Evolutionary conservation across 2,113 vertebrate species (phyloP).

Genomic region (Elgaria multicarinata): DNA sequence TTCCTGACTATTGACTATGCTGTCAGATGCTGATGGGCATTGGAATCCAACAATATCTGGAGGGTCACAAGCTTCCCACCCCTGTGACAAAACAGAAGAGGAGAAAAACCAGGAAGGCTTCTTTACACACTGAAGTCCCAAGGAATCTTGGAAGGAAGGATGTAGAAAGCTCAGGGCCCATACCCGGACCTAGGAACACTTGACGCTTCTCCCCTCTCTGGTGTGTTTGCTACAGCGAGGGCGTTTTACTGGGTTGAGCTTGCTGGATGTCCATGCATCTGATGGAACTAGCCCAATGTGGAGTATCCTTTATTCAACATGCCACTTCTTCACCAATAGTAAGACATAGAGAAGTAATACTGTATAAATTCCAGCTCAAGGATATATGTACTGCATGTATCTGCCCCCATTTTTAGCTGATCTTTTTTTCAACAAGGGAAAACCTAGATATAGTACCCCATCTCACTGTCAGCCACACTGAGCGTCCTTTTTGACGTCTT

Average conservation of each 20-base stretch:
- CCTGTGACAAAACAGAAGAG: neutral
- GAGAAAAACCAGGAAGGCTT: neutral
- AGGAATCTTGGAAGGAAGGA: neutral
- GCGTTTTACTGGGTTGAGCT: neutral
- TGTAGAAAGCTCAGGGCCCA: neutral
- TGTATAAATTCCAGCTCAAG: constrained; percentile 24
- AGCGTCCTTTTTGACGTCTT: constrained; percentile 28
- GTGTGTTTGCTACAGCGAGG: neutral
- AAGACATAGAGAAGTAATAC: constrained; percentile 34
- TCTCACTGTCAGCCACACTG: neutral
- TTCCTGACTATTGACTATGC: too few relatives aligned
- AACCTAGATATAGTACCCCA: neutral
- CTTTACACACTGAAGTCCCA: neutral
- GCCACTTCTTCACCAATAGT: constrained; percentile 14
- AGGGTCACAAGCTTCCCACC: too few relatives aligned
- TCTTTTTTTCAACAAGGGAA: neutral
- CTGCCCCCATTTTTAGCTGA: constrained; percentile 32
- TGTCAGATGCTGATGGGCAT: too few relatives aligned
- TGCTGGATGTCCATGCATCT: neutral
- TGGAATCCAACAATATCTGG: too few relatives aligned
- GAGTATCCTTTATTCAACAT: neutral
- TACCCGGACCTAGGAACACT: neutral
- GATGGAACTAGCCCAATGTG: neutral
- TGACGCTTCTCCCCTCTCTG: neutral
- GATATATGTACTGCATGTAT: constrained; percentile 43